Evolutionary conservation across 2,113 vertebrate genomes (phyloP).

Genomic region (Lophura nycthemera): DNA sequence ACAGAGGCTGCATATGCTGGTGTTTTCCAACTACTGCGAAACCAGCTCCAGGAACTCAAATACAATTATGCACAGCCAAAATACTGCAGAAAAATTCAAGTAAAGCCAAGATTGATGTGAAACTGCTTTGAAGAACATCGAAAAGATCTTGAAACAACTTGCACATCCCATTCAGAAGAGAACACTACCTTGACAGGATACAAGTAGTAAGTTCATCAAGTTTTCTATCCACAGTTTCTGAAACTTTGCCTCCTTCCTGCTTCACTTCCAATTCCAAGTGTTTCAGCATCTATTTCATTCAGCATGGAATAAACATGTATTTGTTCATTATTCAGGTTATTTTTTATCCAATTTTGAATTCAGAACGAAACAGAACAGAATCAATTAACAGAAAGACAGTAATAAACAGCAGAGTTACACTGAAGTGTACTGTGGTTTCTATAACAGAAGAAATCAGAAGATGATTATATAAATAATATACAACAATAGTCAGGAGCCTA

Average conservation of each 20-base stretch:
- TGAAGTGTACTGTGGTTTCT: neutral
- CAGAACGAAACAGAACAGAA: neutral
- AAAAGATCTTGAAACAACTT: neutral
- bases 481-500: neutral
- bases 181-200: conserved; percentile 75
- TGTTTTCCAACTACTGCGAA: neutral
- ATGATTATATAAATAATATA: neutral
- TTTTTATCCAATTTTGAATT: neutral
- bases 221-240: conserved; percentile 45
- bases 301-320: neutral
- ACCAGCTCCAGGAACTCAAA: neutral
- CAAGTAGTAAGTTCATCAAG: conserved; percentile 70
- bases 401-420: neutral
- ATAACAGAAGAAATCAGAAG: neutral
- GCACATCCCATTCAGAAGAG: neutral
- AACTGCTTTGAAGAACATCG: neutral
- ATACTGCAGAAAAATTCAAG: neutral
- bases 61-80: neutral
- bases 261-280: conserved; percentile 61
- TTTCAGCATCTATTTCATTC: conserved; percentile 69
- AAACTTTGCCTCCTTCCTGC: conserved; percentile 50
- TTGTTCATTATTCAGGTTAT: neutral
- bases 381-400: neutral
- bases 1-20: neutral
- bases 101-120: neutral